Conservation (phyloP, 2,797 vertebrate species). For the Phrynocephalus vlangalii region DNA sequence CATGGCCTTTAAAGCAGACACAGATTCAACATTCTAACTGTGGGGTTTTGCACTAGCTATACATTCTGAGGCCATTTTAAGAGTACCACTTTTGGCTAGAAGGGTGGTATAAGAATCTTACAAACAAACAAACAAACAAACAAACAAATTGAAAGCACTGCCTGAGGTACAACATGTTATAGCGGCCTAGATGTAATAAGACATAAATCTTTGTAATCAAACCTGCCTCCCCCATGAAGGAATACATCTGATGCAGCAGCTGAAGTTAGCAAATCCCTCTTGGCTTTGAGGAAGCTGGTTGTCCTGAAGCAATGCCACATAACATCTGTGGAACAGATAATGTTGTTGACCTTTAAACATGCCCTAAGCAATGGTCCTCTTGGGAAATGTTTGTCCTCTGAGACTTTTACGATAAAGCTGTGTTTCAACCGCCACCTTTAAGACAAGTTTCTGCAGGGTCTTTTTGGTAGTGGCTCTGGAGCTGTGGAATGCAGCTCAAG, state of each 20-base stretch:
- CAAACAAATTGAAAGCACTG: neutral
- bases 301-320: neutral
- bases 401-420: neutral
- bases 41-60: neutral
- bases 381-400: neutral
- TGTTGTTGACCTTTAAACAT: neutral
- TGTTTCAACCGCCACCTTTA: neutral
- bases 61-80: neutral
- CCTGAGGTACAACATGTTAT: neutral
- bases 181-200: neutral
- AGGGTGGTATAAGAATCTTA: no score
- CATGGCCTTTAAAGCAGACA: neutral
- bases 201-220: neutral
- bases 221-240: neutral
- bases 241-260: neutral
- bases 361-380: neutral
- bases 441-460: neutral
- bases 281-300: neutral
- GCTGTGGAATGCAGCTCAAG: neutral
- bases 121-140: no score
- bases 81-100: no score
- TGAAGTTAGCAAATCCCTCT: neutral
- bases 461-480: neutral
- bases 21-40: neutral
- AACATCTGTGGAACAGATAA: neutral